Evolutionary conservation across 23 tunicate species (phyloP), one percentile per base, ranked within the genome.

Genomic region (Ciona savignyi): DNA sequence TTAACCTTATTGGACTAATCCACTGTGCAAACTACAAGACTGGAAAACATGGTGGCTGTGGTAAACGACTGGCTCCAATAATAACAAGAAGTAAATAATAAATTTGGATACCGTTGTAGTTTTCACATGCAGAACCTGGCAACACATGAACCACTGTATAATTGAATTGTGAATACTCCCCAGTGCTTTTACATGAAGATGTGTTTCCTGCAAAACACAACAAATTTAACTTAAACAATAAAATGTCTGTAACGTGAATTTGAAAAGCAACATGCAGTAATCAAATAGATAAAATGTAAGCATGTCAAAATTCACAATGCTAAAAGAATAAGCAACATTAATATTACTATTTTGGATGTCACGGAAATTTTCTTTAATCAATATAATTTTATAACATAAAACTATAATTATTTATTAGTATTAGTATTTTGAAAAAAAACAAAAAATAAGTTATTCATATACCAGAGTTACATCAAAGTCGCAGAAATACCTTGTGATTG

Each of bases 51-150:
- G n/a, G n/a, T n/a, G n/a, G n/a, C n/a, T n/a, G n/a, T n/a, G n/a
- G n/a, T n/a, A n/a, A n/a, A n/a, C n/a, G n/a, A n/a, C n/a, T n/a
- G n/a, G n/a, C n/a, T n/a, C n/a, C n/a, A n/a, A n/a, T n/a, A n/a
- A n/a, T n/a, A n/a, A n/a, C n/a, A n/a, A n/a, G n/a, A n/a, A n/a
- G n/a, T n/a, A n/a, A n/a, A n/a, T n/a, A n/a, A n/a, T n/a, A n/a
- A n/a, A n/a, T n/a, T n/a, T n/a, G n/a, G 29, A n/a, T 29, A 91
- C 97, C 97, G 25, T 86, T 79, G 70, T 32, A 79, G 27, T 89
- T 80, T 60, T 94, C 95, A 72, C 99, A 94, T 2, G 99, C 92
- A 23, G 89, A 82, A 6, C 99, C 99, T 3, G 99, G 99, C 35
- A 86, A 84, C 0, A 83, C 35, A 77, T 70, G 68, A 56, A 87